Conservation (phyloP, 2,113 vertebrate genomes). For the Toxotes chatareus region DNA sequence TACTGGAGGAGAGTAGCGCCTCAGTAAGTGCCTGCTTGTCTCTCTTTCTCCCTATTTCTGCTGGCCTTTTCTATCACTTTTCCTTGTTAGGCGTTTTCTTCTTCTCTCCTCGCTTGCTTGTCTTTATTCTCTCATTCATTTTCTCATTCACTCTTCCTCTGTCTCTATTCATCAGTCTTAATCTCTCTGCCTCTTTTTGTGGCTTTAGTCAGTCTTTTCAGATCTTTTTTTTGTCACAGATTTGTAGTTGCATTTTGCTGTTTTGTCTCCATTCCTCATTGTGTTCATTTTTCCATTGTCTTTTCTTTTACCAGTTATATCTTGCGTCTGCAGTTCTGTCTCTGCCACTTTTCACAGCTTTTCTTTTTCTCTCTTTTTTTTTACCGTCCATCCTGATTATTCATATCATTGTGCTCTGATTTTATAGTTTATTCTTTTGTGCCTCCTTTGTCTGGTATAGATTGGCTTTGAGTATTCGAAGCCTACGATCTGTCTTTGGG, state of each 20-base stretch:
- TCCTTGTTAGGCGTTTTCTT: constrained; percentile 10
- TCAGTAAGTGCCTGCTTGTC: constrained; percentile 86
- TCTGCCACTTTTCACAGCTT: constrained; percentile 19
- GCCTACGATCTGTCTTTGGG: constrained; percentile 16
- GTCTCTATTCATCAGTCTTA: constrained; percentile 45
- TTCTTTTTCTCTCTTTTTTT: constrained; percentile 7
- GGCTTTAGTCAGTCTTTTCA: constrained; percentile 1
- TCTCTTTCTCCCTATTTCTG: constrained; percentile 2
- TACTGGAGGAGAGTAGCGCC: constrained; percentile 97
- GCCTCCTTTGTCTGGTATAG: constrained; percentile 28
- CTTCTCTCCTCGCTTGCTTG: constrained; percentile 5
- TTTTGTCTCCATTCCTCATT: constrained; percentile 19
- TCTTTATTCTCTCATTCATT: constrained; percentile 16
- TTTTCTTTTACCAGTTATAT: constrained; percentile 31
- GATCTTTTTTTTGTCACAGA: constrained; percentile 46
- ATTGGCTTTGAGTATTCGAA: constrained; percentile 34
- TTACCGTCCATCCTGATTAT: constrained; percentile 20
- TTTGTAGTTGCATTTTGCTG: constrained; percentile 32
- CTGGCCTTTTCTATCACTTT: constrained; percentile 6
- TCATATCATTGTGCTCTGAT: constrained; percentile 40
- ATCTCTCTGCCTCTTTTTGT: constrained; percentile 32
- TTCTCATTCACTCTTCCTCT: constrained; percentile 15
- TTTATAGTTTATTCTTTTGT: constrained; percentile 56
- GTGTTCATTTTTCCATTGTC: constrained; percentile 35
- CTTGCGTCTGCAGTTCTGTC: constrained; percentile 30